Base-by-base conservation (phyloP, 2,113 vertebrate genomes). In the Gasterosteus aculeatus region DNA sequence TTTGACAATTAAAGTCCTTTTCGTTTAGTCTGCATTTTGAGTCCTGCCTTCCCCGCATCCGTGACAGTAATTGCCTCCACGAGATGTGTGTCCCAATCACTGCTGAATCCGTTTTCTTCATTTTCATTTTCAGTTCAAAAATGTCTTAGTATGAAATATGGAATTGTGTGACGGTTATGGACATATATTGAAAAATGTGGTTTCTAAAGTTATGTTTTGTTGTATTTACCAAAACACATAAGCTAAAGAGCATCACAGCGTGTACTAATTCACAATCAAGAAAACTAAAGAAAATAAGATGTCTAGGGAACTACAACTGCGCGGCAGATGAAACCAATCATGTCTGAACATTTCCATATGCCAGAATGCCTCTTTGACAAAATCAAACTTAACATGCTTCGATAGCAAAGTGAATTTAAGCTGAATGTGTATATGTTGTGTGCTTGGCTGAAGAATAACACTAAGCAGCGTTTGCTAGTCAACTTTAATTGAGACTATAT, bases 281-380 rank as follows among this genome's bases (percentile, higher is more conserved):
- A 58, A 69, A 29, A 22, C 22, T 5, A 73, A 42, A 68, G 62
- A 15, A 76, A 71, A 71, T 61, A 79, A 41, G 47, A 59, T 42
- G 59, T 68, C 3, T 47, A 5, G 42, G 47, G 47, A 70, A 26
- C 56, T 63, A n/a, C 44, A 56, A 16, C 56, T 56, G 60, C 22
- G 39, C 63, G 31, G 59, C 56, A 83, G 72, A 86, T 83, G 72
- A 81, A 82, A 82, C 87, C 80, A 79, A 81, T 85, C 72, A 79
- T 66, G 39, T 84, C 61, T 72, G 53, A 39, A 85, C 31, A 75
- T 77, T 51, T 73, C 75, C 77, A 77, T 78, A 81, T 66, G 56
- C 62, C 53, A 83, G 10, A 60, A n/a, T 35, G 69, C n/a, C 73
- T 76, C 77, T 76, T 65, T 85, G 79, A 87, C 77, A 79, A 67